Evolutionary conservation across 1,140 invertebrate species (phyloP).

Genomic region (Capitella teleta): DNA sequence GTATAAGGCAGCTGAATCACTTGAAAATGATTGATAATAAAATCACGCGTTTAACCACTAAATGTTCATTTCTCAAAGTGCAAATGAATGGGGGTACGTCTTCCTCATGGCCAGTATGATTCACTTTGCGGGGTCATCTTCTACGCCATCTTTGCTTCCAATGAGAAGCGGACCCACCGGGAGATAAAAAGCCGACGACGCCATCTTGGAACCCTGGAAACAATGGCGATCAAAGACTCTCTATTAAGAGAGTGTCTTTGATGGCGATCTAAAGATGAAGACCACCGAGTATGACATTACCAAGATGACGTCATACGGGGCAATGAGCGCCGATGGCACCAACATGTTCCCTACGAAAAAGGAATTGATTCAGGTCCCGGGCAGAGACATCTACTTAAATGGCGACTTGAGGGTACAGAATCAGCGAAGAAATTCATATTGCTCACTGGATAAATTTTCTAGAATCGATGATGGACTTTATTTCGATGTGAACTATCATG

Average conservation of each 20-base stretch:
- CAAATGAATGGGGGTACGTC: slow-evolving; percentile 80
- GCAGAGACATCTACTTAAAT: neutral
- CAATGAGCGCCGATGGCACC: neutral
- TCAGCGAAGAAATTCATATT: neutral
- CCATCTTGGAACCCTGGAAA: neutral
- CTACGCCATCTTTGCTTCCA: slow-evolving; percentile 93
- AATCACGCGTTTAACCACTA: too few species aligned
- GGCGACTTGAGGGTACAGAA: neutral
- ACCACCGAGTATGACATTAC: neutral
- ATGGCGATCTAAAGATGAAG: neutral
- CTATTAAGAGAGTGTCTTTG: too few species aligned
- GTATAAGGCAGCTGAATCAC: too few species aligned
- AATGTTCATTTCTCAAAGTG: slow-evolving; percentile 21
- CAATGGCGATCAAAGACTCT: too few species aligned
- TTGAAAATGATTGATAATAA: too few species aligned
- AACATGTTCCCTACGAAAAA: slow-evolving; percentile 3
- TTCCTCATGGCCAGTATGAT: slow-evolving; percentile 91
- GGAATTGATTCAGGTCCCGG: neutral
- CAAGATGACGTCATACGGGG: slow-evolving; percentile 1
- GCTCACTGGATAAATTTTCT: too few species aligned
- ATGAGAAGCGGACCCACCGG: slow-evolving; percentile 56
- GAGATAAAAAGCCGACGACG: neutral
- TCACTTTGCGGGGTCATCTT: slow-evolving; percentile 89
- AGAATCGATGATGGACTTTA: too few species aligned
- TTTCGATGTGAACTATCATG: too few species aligned